Evolutionary conservation across 2,888 invertebrate species (phyloP).

Genomic region (Apocheima hispidaria): DNA sequence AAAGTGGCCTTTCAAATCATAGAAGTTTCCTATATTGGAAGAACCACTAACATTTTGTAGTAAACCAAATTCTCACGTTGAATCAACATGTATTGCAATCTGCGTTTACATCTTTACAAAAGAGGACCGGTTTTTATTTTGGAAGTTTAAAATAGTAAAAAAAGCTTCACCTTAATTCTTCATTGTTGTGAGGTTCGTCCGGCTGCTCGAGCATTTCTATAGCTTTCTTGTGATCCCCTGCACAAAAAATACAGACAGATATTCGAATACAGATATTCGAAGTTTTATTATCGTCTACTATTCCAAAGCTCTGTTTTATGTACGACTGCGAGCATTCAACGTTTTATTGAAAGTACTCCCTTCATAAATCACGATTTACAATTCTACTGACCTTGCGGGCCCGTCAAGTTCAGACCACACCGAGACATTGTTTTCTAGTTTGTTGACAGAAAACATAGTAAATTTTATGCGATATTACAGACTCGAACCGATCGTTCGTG

Average conservation of each 20-base stretch:
- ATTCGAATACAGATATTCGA: constrained; percentile 36
- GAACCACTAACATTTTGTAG: background rate
- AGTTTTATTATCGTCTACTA: constrained; percentile 39
- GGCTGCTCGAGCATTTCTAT: constrained; percentile 41
- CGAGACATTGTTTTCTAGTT: constrained; percentile 62
- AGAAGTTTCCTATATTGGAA: background rate
- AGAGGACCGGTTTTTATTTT: constrained; percentile 66
- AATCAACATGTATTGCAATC: constrained; percentile 63
- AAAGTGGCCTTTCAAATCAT: background rate
- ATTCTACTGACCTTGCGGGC: constrained; percentile 66
- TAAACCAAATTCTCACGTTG: constrained; percentile 46
- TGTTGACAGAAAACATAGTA: constrained; percentile 53
- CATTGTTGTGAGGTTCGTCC: constrained; percentile 48
- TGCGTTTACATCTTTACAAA: constrained; percentile 58
- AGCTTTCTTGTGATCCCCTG: constrained; percentile 43
- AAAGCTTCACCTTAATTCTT: constrained; percentile 48
- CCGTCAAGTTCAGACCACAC: constrained; percentile 62
- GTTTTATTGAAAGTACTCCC: constrained; percentile 49
- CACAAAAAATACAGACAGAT: constrained; percentile 47
- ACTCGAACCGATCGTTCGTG: constrained; percentile 52
- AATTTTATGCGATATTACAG: constrained; percentile 50
- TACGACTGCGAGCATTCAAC: constrained; percentile 41
- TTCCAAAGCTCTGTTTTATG: constrained; percentile 30
- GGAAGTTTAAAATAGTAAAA: constrained; percentile 55
- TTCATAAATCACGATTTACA: constrained; percentile 58